Conservation (phyloP, 2,797 vertebrate species). For the Premnoplex brunnescens region DNA sequence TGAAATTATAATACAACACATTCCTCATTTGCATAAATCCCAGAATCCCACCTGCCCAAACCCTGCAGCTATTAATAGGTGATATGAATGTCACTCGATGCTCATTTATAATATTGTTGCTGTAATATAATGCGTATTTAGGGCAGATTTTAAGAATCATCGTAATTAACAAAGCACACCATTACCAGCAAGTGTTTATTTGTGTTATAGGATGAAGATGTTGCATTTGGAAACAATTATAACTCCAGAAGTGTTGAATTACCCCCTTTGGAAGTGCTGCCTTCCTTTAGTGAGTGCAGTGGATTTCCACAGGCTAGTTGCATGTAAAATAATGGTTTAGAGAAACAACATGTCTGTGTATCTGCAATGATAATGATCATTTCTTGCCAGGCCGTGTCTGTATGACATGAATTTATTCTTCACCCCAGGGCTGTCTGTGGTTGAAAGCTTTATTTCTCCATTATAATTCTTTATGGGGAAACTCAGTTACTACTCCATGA, state of each 20-base stretch:
- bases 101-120: slow-evolving; percentile 71
- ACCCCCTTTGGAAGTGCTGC: slow-evolving; percentile 42
- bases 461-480: neutral
- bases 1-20: slow-evolving; percentile 64
- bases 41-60: slow-evolving; percentile 73
- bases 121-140: slow-evolving; percentile 73
- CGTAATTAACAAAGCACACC: slow-evolving; percentile 63
- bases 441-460: neutral
- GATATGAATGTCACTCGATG: slow-evolving; percentile 69
- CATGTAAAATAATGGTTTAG: neutral
- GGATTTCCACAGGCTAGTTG: slow-evolving; percentile 28
- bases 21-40: slow-evolving; percentile 73
- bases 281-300: neutral
- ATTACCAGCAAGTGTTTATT: slow-evolving; percentile 50
- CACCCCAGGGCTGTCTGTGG: neutral
- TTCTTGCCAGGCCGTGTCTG: neutral
- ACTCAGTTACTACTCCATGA: neutral
- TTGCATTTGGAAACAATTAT: slow-evolving; percentile 57
- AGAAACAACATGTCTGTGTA: neutral
- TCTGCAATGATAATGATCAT: neutral
- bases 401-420: slow-evolving; percentile 11
- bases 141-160: slow-evolving; percentile 65
- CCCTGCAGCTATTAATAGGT: slow-evolving; percentile 76
- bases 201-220: slow-evolving; percentile 39
- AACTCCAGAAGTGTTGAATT: slow-evolving; percentile 57